phyloP scores from a whole-genome alignment of 2,888 invertebrate species.

The Phoronis australis region DNA sequence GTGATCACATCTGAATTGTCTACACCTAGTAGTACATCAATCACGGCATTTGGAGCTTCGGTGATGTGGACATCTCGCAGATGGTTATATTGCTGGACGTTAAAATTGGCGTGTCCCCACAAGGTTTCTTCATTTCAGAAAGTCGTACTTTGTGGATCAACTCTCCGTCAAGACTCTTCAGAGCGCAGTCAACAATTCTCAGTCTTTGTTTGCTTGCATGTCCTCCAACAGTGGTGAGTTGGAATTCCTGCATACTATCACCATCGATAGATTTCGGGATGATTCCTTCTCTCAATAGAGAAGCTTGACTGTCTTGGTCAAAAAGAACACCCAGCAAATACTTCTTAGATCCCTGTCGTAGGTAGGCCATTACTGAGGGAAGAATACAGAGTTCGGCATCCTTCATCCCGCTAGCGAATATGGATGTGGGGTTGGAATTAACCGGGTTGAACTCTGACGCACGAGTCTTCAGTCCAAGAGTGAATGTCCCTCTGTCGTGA shows the following conservation, averaged over 20 bases:
- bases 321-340: neutral
- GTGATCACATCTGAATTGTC: constrained; percentile 4
- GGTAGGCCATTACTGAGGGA: constrained; percentile 8
- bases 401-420: no score
- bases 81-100: constrained; percentile 3
- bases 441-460: no score
- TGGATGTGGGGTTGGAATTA: no score
- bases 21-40: constrained; percentile 6
- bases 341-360: constrained; percentile 3
- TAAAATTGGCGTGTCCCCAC: constrained; percentile 3
- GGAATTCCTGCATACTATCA: constrained; percentile 2
- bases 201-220: neutral
- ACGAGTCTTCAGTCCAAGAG: no score
- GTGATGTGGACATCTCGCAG: neutral
- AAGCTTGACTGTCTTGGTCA: constrained; percentile 2
- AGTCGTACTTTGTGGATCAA: neutral
- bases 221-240: constrained; percentile 2
- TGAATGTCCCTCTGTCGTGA: no score
- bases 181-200: neutral
- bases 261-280: neutral
- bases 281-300: constrained; percentile 2
- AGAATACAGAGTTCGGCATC: no score
- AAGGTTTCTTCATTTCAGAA: constrained; percentile 7
- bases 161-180: constrained; percentile 2
- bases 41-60: neutral